Base-by-base conservation (phyloP, 2,113 vertebrate genomes). In the Spermophilus dauricus region DNA sequence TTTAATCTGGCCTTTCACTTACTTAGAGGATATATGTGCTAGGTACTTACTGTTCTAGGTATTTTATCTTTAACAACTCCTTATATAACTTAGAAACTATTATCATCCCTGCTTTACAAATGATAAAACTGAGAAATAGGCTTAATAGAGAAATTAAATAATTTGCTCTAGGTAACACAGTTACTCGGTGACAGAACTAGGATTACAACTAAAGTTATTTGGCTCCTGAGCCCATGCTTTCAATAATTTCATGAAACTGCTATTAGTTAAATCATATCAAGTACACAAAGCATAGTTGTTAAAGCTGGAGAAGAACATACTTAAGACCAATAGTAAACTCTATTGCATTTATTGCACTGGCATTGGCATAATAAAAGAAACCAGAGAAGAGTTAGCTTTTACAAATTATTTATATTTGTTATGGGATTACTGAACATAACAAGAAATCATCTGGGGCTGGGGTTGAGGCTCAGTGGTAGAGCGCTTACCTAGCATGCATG, bases 211-310 rank as follows among this genome's bases (percentile, higher is more conserved):
- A 34, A 72, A 85, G 17, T 88, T 53, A 51, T 76, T 78, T 78
- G 26, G n/a, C 56, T 85, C 65, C 16, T 80, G 81, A 92, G 82
- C 8, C n/a, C n/a, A 85, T 42, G 17, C 16, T 80, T 42, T 85
- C 78, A 95, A 84, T 86, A 73, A 70, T 56, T 56, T 92, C 45
- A 96, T n/a, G 67, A 96, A 85, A 45, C 32, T 83, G 77, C 18
- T 69, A 92, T 67, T 72, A 73, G 73, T 51, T 75, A 89, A 80
- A 78, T 72, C 32, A 56, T 73, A 92, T 20, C n/a, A 90, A 89
- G 17, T 63, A 18, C 56, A 76, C 34, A 96, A 88, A 77, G 63
- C 34, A 78, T 45, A 84, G 22, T n/a, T 37, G 18, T 72, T 24
- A 92, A 53, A 77, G 78, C 63, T 92, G 26, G 17, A 72, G 14